Evolutionary conservation across 2,888 invertebrate genomes (phyloP).

Genomic region (Sarcophaga subvicina): DNA sequence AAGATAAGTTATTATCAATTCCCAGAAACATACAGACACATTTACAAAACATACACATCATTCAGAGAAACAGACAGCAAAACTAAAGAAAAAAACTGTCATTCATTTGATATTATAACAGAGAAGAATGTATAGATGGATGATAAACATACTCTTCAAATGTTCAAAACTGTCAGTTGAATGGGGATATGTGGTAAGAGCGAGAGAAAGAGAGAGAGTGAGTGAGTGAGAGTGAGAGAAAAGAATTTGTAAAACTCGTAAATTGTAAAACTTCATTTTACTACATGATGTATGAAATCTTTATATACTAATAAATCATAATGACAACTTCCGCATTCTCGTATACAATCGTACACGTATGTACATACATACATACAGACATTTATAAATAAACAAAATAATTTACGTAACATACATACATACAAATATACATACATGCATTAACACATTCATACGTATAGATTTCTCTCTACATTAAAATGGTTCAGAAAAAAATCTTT

Average conservation of each 20-base stretch:
- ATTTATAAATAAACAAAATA: constrained; percentile 42
- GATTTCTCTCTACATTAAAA: not conserved
- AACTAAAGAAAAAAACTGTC: not conserved
- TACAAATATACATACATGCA: not conserved
- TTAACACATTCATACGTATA: not conserved
- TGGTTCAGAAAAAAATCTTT: constrained; percentile 11
- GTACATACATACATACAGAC: not conserved
- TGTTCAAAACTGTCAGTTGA: not conserved
- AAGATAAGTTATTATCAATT: no score
- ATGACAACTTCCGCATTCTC: constrained; percentile 64
- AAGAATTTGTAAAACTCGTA: constrained; percentile 41
- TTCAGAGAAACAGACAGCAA: not conserved
- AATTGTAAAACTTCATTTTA: constrained; percentile 53
- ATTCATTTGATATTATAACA: not conserved
- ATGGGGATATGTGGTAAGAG: not conserved
- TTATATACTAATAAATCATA: constrained; percentile 66
- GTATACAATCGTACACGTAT: constrained; percentile 3
- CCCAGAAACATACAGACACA: not conserved
- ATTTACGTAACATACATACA: constrained; percentile 29
- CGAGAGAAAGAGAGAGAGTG: not conserved
- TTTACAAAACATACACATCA: not conserved
- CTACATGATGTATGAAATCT: constrained; percentile 64
- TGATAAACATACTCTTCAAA: not conserved
- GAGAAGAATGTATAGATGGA: not conserved
- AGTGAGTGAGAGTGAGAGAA: not conserved